Base-by-base conservation (phyloP, 2,113 vertebrate species). In the Microtus pennsylvanicus region DNA sequence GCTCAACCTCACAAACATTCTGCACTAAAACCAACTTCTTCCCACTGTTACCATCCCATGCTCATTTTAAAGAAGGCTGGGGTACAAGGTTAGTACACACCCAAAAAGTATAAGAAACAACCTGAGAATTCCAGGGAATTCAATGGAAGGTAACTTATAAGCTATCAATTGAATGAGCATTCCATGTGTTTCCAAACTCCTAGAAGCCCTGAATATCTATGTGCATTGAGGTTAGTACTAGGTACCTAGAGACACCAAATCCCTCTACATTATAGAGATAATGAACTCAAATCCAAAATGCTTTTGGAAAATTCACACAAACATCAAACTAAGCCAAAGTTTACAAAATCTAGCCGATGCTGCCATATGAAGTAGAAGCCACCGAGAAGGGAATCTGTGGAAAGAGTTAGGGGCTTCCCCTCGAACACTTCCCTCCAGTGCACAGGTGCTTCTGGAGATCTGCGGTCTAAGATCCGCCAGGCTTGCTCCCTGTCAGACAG, bases 31-130 rank as follows among this genome's bases (percentile, higher is more conserved):
- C 14, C 35, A 21, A 21, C 1, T 6, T 10, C 45, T 21, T 13
- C 24, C 38, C n/a, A 55, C 33, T 21, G 7, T 0, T 50, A 9
- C 19, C 7, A 50, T 21, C 61, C 24, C 3, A 0, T 38, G 28
- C 11, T 77, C 47, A 33, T 28, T 77, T 67, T 47, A 17, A 77
- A 95, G 38, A 42, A 7, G 0, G 16, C 30, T 52, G 33, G 33
- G 22, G 22, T 50, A 67, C 3, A n/a, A 10, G 10, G 26, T 90
- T 81, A 35, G 26, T 63, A 45, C 50, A 17, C 77, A 76, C 17
- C 91, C 82, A 11, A 94, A 74, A 94, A 87, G 83, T 26, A 74
- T 1, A 67, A 75, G n/a, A 33, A 42, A 75, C 50, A 74, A 75
- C 22, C 22, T 58, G 50, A 26, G 52, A 93, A 87, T 12, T 6